A percentile compares a stretch with the other conserved stretches of the same genome.
phyloP scores from a whole-genome alignment of 2,888 invertebrate genomes.

The Chirona hameri region DNA sequence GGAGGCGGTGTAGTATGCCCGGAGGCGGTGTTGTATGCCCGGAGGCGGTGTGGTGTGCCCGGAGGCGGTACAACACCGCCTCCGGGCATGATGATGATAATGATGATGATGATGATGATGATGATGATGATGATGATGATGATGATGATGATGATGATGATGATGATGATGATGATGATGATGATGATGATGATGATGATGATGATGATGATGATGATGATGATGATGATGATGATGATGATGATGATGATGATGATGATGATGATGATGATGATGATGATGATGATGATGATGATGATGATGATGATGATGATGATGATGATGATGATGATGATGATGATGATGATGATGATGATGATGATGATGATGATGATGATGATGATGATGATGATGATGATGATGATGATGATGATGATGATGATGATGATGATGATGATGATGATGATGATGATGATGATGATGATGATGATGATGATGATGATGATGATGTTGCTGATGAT shows the following conservation, averaged over 20 bases:
- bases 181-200: neutral
- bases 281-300: neutral
- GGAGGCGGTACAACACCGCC: neutral
- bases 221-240: neutral
- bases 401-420: constrained; percentile 3
- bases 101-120: neutral
- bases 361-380: neutral
- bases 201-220: neutral
- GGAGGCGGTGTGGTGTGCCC: neutral
- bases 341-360: neutral
- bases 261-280: neutral
- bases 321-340: neutral
- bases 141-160: constrained; percentile 30
- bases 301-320: neutral
- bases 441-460: too few species aligned
- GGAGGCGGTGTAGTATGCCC: too few species aligned
- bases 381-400: neutral
- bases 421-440: neutral
- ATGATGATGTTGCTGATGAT: too few species aligned
- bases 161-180: neutral
- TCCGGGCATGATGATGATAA: neutral
- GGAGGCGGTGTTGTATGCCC: too few species aligned
- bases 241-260: constrained; percentile 22
- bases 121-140: constrained; percentile 23
- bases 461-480: too few species aligned